phyloP scores from a whole-genome alignment of 2,888 invertebrate species.

The Ischnura elegans region DNA sequence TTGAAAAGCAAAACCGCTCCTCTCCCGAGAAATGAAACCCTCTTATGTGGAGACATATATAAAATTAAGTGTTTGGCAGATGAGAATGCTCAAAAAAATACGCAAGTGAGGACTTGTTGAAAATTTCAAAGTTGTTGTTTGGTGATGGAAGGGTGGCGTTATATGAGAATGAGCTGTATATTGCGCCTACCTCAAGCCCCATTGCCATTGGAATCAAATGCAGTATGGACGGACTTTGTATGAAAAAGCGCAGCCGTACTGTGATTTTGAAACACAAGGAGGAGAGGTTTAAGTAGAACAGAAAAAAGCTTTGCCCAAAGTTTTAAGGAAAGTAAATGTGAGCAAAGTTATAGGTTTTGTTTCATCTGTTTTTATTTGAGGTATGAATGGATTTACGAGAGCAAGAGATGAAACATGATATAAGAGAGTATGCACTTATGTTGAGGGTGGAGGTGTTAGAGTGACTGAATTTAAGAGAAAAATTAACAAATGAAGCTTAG shows the following conservation, averaged over 20 bases:
- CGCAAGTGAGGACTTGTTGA: slow-evolving; percentile 31
- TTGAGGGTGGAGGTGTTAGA: slow-evolving; percentile 35
- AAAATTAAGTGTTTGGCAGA: slow-evolving; percentile 33
- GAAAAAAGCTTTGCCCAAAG: slow-evolving; percentile 26
- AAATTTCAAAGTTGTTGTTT: slow-evolving; percentile 14
- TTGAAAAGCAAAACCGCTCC: background rate
- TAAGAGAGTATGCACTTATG: slow-evolving; percentile 22
- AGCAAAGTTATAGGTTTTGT: slow-evolving; percentile 31
- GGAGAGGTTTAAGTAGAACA: slow-evolving; percentile 27
- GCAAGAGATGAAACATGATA: background rate
- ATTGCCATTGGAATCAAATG: background rate
- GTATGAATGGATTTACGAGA: slow-evolving; percentile 3
- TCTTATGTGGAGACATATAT: slow-evolving; percentile 12
- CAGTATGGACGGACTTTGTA: slow-evolving; percentile 1
- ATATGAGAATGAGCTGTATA: background rate
- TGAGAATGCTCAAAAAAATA: slow-evolving; percentile 33
- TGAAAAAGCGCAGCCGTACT: background rate
- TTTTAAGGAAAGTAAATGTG: slow-evolving; percentile 20
- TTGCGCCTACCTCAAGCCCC: background rate
- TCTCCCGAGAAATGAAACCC: slow-evolving; percentile 6
- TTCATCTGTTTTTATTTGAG: slow-evolving; percentile 22
- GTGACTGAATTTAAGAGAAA: slow-evolving; percentile 20
- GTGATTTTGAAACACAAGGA: background rate
- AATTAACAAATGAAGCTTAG: slow-evolving; percentile 6
- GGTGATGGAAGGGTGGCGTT: background rate